These are phyloP conservation scores for Leptinotarsa rubiginosa DNA, from an alignment of 2,888 invertebrate genomes.

Conservation along the genomic window DNA sequence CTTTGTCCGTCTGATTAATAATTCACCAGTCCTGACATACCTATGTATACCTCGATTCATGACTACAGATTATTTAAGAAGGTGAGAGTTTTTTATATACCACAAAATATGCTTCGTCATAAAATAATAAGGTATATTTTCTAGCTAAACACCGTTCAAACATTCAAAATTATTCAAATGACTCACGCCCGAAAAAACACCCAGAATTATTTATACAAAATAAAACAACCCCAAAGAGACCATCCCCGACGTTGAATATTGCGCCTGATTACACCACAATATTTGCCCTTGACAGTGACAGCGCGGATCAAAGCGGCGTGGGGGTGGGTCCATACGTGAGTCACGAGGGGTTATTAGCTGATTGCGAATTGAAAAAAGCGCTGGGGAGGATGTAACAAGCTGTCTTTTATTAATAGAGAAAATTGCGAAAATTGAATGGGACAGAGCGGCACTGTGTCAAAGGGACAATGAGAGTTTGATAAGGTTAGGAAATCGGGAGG, in stretches of 20 bases:
- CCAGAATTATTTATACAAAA: not conserved
- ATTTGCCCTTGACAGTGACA: conserved; percentile 39
- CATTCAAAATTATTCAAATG: not conserved
- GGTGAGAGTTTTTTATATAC: no score
- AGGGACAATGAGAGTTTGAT: conserved; percentile 5
- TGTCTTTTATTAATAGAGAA: conserved; percentile 35
- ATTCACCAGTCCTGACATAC: no score
- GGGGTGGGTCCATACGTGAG: conserved; percentile 34
- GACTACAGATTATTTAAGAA: no score
- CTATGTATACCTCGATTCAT: no score
- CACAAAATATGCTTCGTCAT: no score
- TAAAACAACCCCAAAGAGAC: conserved; percentile 9
- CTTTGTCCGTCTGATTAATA: no score
- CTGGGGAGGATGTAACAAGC: conserved; percentile 25
- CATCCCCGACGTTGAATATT: conserved; percentile 21
- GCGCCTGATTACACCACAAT: conserved; percentile 44
- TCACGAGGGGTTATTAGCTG: conserved; percentile 43
- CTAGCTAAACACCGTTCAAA: no score
- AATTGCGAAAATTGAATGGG: conserved; percentile 29
- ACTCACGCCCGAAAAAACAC: not conserved
- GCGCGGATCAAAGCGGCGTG: conserved; percentile 36
- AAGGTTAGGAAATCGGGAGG: conserved; percentile 2
- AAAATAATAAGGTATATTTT: no score
- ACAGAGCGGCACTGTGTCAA: not conserved
- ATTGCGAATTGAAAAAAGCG: conserved; percentile 41